Evolutionary conservation across 2,888 invertebrate genomes (phyloP).

Genomic region (Yponomeuta sedellus): DNA sequence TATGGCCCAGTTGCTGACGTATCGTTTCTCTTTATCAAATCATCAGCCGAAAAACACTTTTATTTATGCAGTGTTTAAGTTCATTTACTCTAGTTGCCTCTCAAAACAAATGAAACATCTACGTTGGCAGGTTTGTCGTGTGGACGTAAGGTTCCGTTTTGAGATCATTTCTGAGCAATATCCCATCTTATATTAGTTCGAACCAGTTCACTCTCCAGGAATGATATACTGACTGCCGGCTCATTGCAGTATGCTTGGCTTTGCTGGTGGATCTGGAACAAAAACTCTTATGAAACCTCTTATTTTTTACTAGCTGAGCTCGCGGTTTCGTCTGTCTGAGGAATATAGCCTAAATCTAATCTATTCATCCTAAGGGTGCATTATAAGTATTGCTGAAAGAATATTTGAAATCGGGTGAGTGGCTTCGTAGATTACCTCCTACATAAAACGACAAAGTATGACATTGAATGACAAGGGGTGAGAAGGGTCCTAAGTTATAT

Average conservation of each 20-base stretch:
- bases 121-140: slow-evolving; percentile 35
- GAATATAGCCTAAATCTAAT: too few species aligned
- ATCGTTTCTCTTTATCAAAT: neutral
- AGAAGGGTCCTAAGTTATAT: too few species aligned
- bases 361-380: too few species aligned
- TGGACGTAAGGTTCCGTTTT: slow-evolving; percentile 51
- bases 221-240: slow-evolving; percentile 20
- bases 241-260: slow-evolving; percentile 50
- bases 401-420: too few species aligned
- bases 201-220: slow-evolving; percentile 3
- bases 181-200: slow-evolving; percentile 19
- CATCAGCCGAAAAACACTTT: slow-evolving; percentile 9
- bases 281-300: neutral
- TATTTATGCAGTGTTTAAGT: slow-evolving; percentile 38
- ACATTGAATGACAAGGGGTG: too few species aligned
- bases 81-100: slow-evolving; percentile 27
- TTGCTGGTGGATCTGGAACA: slow-evolving; percentile 42
- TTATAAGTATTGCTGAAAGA: too few species aligned
- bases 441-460: too few species aligned
- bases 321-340: too few species aligned
- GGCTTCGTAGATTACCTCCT: too few species aligned
- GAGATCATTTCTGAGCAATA: slow-evolving; percentile 54
- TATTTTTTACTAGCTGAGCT: neutral
- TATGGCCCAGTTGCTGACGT: slow-evolving; percentile 12
- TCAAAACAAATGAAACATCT: slow-evolving; percentile 12